Percentiles rank a stretch among this genome's conserved stretches.
phyloP scores from a whole-genome alignment of 2,797 vertebrate species.

The Emydoidea blandingii region DNA sequence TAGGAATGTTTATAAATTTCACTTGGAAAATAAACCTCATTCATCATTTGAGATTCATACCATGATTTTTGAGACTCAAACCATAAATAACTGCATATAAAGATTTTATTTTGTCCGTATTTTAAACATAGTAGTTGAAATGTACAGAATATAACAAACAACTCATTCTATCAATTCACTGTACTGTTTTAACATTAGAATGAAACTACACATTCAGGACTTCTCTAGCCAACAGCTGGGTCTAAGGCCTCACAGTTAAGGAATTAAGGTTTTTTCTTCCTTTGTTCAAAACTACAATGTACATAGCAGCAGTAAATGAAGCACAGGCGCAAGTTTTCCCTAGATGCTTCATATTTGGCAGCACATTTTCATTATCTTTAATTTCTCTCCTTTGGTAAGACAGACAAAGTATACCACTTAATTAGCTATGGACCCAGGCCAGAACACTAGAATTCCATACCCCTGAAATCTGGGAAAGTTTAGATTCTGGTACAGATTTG shows the following conservation, averaged over 20 bases:
- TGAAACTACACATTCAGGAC: slow-evolving; percentile 25
- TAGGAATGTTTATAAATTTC: neutral
- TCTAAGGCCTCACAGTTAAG: neutral
- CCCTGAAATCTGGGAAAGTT: neutral
- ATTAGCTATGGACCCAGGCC: neutral
- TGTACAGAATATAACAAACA: neutral
- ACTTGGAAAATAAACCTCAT: neutral
- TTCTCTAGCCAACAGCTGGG: neutral
- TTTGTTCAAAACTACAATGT: neutral
- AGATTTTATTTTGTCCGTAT: slow-evolving; percentile 63
- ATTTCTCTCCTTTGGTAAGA: neutral
- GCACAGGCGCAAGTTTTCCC: neutral
- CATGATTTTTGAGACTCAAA: neutral
- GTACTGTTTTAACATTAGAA: neutral
- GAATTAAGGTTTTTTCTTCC: neutral
- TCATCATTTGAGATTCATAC: neutral
- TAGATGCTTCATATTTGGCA: neutral
- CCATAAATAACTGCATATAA: slow-evolving; percentile 56
- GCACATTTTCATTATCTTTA: neutral
- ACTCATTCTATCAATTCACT: neutral
- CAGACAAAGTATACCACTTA: neutral
- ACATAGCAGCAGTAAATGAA: neutral
- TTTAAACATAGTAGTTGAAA: neutral
- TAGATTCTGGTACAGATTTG: neutral
- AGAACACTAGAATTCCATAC: neutral